Conservation (phyloP, 2,797 vertebrate genomes). For the Ptychobarbus kaznakovi region DNA sequence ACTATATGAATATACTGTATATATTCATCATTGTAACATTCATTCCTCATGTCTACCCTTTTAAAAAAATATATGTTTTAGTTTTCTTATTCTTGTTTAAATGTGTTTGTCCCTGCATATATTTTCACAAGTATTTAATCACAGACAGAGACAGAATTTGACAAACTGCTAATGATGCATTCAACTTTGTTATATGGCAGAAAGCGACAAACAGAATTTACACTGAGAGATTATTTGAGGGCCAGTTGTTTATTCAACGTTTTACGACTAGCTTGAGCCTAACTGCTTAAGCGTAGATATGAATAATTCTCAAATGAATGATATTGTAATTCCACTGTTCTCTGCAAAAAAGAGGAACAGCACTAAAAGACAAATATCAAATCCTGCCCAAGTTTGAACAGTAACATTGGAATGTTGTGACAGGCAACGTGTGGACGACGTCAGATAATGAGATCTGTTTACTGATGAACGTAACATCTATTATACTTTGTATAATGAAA, state of each 20-base stretch:
- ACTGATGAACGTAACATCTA: slow-evolving; percentile 3
- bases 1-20: slow-evolving; percentile 13
- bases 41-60: slow-evolving; percentile 10
- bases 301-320: background rate
- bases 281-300: slow-evolving; percentile 12
- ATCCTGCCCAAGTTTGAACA: background rate
- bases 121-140: slow-evolving; percentile 3
- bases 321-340: slow-evolving; percentile 18
- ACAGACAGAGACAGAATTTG: slow-evolving; percentile 27
- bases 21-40: slow-evolving; percentile 45
- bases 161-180: slow-evolving; percentile 48
- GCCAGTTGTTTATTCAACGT: slow-evolving; percentile 46
- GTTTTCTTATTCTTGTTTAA: background rate
- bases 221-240: slow-evolving; percentile 38
- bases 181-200: slow-evolving; percentile 51
- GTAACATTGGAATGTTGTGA: background rate
- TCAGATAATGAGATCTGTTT: slow-evolving; percentile 18
- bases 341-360: background rate
- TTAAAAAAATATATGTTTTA: background rate
- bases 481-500: slow-evolving; percentile 6
- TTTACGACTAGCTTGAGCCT: slow-evolving; percentile 37
- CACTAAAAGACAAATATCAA: background rate
- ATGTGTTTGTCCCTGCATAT: background rate
- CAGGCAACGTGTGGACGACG: background rate
- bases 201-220: slow-evolving; percentile 41